phyloP scores from a whole-genome alignment of 1,140 invertebrate genomes.

The Saccostrea echinata region DNA sequence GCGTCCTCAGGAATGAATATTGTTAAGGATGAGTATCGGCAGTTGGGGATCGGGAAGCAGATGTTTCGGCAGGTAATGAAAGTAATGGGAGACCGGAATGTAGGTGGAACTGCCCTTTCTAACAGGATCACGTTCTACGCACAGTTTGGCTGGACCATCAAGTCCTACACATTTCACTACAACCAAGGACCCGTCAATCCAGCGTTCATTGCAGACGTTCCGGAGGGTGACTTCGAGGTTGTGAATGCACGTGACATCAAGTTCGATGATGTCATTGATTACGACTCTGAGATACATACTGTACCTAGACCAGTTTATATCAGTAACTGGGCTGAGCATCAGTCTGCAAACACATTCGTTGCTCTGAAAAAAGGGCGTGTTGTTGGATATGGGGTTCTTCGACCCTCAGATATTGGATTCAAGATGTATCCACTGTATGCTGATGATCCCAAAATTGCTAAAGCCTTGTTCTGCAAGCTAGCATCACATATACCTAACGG shows the following conservation, averaged over 20 bases:
- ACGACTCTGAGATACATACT: slow-evolving; percentile 65
- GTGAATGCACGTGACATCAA: slow-evolving; percentile 56
- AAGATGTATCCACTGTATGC: slow-evolving; percentile 66
- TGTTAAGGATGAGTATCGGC: slow-evolving; percentile 63
- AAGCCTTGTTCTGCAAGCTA: slow-evolving; percentile 63
- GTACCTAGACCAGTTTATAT: slow-evolving; percentile 63
- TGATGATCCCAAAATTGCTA: slow-evolving; percentile 58
- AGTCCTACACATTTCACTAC: slow-evolving; percentile 66
- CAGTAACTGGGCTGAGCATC: slow-evolving; percentile 60
- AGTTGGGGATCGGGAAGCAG: slow-evolving; percentile 61
- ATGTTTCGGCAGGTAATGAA: slow-evolving; percentile 65
- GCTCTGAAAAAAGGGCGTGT: slow-evolving; percentile 62
- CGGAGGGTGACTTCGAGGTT: slow-evolving; percentile 60
- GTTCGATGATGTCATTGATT: slow-evolving; percentile 63
- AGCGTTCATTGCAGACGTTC: slow-evolving; percentile 53
- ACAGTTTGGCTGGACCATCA: slow-evolving; percentile 68
- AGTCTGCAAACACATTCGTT: slow-evolving; percentile 58
- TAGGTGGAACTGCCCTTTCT: slow-evolving; percentile 64
- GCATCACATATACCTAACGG: slow-evolving; percentile 58
- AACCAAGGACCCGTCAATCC: slow-evolving; percentile 64
- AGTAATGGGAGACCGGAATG: slow-evolving; percentile 65
- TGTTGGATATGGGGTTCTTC: slow-evolving; percentile 63
- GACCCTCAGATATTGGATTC: slow-evolving; percentile 60
- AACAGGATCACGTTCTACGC: slow-evolving; percentile 66
- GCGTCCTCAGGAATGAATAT: slow-evolving; percentile 70